A percentile compares a stretch with the other conserved stretches of the same genome.
These are phyloP conservation scores for Dermatophagoides farinae DNA, from an alignment of 1,140 invertebrate genomes.

Conservation along the genomic window DNA sequence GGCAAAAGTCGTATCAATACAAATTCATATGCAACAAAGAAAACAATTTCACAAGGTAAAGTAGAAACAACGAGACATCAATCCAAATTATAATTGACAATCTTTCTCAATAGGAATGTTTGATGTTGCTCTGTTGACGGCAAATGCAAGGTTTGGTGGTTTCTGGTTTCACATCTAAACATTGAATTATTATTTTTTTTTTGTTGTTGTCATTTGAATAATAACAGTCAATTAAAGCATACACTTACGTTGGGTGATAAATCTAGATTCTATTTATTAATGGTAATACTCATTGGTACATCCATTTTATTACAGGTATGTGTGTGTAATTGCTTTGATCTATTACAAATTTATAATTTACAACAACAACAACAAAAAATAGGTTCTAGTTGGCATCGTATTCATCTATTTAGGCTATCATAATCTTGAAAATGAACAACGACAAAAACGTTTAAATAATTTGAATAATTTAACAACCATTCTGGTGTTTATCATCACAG, in stretches of 20 bases:
- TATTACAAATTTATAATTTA: background rate
- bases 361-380: background rate
- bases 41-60: conserved; percentile 46
- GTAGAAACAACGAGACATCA: background rate
- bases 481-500: conserved; percentile 19
- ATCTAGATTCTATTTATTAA: conserved; percentile 19
- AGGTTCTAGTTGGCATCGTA: conserved; percentile 6
- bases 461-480: conserved; percentile 20
- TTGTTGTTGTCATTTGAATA: background rate
- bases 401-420: conserved; percentile 9
- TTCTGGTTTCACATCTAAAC: background rate
- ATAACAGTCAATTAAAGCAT: conserved; percentile 54
- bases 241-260: conserved; percentile 28
- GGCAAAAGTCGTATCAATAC: conserved; percentile 23
- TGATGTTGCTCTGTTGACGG: conserved; percentile 29
- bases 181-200: background rate
- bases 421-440: conserved; percentile 14
- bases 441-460: conserved; percentile 17
- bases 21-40: conserved; percentile 65
- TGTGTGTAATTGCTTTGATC: background rate
- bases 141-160: conserved; percentile 33
- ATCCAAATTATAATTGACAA: background rate
- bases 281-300: conserved; percentile 53
- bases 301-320: conserved; percentile 68
- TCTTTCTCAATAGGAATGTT: conserved; percentile 21